These are phyloP conservation scores for Tadarida brasiliensis DNA, from an alignment of 2,797 vertebrate genomes.

Conservation along the genomic window DNA sequence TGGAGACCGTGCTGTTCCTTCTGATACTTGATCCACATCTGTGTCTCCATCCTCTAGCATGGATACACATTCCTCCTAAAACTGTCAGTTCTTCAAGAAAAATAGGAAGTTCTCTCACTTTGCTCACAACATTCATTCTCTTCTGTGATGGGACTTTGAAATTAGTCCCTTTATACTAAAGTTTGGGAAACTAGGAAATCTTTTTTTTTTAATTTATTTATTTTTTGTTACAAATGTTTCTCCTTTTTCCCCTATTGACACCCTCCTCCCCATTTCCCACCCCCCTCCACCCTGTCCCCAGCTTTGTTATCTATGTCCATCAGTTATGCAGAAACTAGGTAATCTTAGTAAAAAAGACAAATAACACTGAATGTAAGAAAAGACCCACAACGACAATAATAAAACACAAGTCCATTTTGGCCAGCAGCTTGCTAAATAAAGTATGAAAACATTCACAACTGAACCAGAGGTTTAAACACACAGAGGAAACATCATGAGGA, in stretches of 20 bases:
- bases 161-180: background rate
- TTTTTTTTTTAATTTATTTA: background rate
- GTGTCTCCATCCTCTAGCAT: no score
- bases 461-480: constrained; percentile 4
- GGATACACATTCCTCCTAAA: background rate
- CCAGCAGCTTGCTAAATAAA: constrained; percentile 32
- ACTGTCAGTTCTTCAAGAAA: background rate
- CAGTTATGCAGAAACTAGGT: background rate
- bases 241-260: no score
- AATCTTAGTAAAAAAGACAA: background rate
- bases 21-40: background rate
- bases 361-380: background rate
- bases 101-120: background rate
- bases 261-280: no score
- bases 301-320: no score
- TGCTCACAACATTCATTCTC: background rate
- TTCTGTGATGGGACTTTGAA: background rate
- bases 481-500: constrained; percentile 52
- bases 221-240: no score
- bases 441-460: constrained; percentile 31
- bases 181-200: background rate
- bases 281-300: no score
- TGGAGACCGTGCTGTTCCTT: background rate
- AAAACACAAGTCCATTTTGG: background rate
- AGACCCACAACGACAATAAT: background rate